phyloP scores from a whole-genome alignment of 2,888 invertebrate genomes.

The Leptinotarsa rubiginosa region DNA sequence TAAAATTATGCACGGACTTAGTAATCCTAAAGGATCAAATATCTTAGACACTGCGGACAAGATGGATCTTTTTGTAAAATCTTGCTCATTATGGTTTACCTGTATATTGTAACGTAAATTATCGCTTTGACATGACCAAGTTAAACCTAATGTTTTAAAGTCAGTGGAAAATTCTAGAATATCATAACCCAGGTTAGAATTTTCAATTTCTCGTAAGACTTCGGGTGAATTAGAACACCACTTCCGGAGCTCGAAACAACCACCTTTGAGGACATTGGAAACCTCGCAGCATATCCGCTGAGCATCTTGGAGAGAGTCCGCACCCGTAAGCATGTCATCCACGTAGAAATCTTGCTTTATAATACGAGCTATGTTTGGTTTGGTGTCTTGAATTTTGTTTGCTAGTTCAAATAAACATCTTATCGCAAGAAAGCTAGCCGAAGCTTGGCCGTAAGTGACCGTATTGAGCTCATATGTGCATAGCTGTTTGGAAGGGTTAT shows the following conservation, averaged over 20 bases:
- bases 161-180: slow-evolving; percentile 15
- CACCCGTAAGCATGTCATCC: slow-evolving; percentile 32
- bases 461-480: slow-evolving; percentile 38
- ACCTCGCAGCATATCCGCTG: slow-evolving; percentile 26
- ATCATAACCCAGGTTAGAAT: slow-evolving; percentile 12
- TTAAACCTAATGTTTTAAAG: slow-evolving; percentile 15
- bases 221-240: slow-evolving; percentile 25
- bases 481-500: slow-evolving; percentile 33
- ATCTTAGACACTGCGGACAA: no score
- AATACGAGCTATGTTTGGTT: slow-evolving; percentile 20
- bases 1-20: no score
- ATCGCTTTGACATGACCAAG: slow-evolving; percentile 18
- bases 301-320: slow-evolving; percentile 31
- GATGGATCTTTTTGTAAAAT: no score
- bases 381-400: slow-evolving; percentile 18
- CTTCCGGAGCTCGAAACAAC: slow-evolving; percentile 24
- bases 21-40: no score
- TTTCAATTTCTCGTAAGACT: slow-evolving; percentile 7
- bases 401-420: slow-evolving; percentile 30
- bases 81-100: no score
- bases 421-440: slow-evolving; percentile 29
- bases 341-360: slow-evolving; percentile 32
- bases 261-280: slow-evolving; percentile 11
- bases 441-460: slow-evolving; percentile 39
- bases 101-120: not conserved